Evolutionary conservation across 2,113 vertebrate genomes (phyloP).

Genomic region (Sturnus vulgaris): DNA sequence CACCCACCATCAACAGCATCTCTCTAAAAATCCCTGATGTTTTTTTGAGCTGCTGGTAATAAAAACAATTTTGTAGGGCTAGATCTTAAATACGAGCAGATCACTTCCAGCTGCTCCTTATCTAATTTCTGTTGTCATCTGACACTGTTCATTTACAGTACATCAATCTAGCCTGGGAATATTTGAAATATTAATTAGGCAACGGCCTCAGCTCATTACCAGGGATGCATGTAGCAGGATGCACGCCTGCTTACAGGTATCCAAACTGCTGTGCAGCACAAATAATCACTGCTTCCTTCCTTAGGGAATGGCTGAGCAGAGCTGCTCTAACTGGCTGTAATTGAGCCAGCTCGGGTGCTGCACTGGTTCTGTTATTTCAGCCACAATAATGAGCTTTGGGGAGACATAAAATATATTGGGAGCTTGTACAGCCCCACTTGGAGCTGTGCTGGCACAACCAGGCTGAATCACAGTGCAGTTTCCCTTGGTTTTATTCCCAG

Average conservation of each 20-base stretch:
- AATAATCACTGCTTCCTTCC: background rate
- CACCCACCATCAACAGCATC: background rate
- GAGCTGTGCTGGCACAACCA: background rate
- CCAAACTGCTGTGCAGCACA: background rate
- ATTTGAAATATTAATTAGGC: constrained; percentile 48
- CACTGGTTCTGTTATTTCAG: background rate
- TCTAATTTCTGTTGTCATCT: constrained; percentile 23
- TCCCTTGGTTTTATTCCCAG: background rate
- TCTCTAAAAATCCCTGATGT: background rate
- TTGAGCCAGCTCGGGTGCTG: background rate
- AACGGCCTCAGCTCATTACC: background rate
- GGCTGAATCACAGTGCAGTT: background rate
- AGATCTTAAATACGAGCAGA: background rate
- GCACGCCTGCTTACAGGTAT: background rate
- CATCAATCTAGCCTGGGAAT: constrained; percentile 7
- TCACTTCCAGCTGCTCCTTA: constrained; percentile 39
- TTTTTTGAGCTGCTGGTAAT: background rate
- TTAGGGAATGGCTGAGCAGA: background rate
- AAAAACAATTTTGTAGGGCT: background rate
- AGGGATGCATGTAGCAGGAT: background rate
- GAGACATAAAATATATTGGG: rapidly evolving
- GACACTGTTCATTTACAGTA: constrained; percentile 36
- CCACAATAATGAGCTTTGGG: background rate
- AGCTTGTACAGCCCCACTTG: rapidly evolving
- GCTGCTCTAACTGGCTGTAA: background rate